Evolutionary conservation across 2,888 invertebrate genomes (phyloP).

Genomic region (Rhaphigaster nebulosa): DNA sequence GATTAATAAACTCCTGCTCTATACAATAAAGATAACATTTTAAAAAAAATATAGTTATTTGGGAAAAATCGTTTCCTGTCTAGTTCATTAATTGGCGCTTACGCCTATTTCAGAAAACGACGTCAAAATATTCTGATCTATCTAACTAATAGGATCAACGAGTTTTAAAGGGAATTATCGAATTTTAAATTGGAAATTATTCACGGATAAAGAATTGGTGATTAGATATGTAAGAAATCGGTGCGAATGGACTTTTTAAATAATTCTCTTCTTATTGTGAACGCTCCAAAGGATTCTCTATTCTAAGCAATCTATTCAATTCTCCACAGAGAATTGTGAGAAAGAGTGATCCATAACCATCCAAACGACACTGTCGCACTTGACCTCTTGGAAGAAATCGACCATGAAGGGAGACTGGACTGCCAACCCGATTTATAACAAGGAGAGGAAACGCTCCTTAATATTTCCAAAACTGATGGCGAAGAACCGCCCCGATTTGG

Average conservation of each 20-base stretch:
- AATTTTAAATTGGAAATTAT: too few relatives aligned
- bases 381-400: slow-evolving; percentile 34
- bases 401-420: slow-evolving; percentile 40
- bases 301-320: background rate
- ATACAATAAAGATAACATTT: too few relatives aligned
- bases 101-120: too few relatives aligned
- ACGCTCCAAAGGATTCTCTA: background rate
- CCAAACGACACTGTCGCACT: background rate
- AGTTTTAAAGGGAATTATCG: too few relatives aligned
- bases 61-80: too few relatives aligned
- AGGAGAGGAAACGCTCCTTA: background rate
- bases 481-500: background rate
- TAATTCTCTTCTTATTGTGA: background rate
- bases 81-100: too few relatives aligned
- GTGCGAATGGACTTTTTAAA: background rate
- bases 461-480: background rate
- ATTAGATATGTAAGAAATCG: background rate
- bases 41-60: too few relatives aligned
- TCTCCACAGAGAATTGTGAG: background rate
- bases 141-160: too few relatives aligned
- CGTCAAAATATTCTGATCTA: too few relatives aligned
- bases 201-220: too few relatives aligned
- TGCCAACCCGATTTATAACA: slow-evolving; percentile 11
- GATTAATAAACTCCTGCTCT: too few relatives aligned
- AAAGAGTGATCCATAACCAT: background rate